These are phyloP conservation scores for Globodera ellingtonae DNA, from an alignment of 1,140 invertebrate genomes.

Conservation along the genomic window DNA sequence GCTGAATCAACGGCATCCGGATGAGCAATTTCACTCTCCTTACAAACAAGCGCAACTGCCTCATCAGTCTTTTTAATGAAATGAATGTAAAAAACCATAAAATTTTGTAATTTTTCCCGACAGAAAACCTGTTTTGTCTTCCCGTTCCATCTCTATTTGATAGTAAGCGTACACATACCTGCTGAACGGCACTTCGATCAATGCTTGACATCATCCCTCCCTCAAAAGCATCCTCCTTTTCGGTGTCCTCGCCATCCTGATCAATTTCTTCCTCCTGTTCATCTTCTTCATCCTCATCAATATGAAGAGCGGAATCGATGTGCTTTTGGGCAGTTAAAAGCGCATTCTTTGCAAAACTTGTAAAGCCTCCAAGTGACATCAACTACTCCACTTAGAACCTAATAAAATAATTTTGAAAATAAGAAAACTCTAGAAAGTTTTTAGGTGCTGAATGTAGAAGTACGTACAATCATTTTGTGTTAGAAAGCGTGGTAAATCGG, in stretches of 20 bases:
- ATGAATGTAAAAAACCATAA: too few relatives aligned
- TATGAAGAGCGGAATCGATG: conserved; percentile 55
- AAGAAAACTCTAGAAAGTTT: too few relatives aligned
- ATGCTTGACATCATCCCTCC: conserved; percentile 13
- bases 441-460: too few relatives aligned
- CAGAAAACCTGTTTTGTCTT: too few relatives aligned
- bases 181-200: conserved; percentile 5
- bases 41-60: not conserved
- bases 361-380: conserved; percentile 57
- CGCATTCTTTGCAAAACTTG: conserved; percentile 57
- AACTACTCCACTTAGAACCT: not conserved
- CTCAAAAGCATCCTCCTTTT: conserved; percentile 23
- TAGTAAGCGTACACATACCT: not conserved
- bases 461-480: too few relatives aligned
- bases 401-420: too few relatives aligned
- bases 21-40: not conserved
- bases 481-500: too few relatives aligned
- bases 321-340: conserved; percentile 52
- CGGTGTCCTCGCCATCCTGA: conserved; percentile 2
- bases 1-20: not conserved
- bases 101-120: too few relatives aligned
- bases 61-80: not conserved
- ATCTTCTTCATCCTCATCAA: conserved; percentile 50
- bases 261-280: conserved; percentile 35
- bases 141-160: too few relatives aligned